These are phyloP conservation scores for Sycophila sp. DNA, from an alignment of 1,140 invertebrate genomes.

Conservation along the genomic window DNA sequence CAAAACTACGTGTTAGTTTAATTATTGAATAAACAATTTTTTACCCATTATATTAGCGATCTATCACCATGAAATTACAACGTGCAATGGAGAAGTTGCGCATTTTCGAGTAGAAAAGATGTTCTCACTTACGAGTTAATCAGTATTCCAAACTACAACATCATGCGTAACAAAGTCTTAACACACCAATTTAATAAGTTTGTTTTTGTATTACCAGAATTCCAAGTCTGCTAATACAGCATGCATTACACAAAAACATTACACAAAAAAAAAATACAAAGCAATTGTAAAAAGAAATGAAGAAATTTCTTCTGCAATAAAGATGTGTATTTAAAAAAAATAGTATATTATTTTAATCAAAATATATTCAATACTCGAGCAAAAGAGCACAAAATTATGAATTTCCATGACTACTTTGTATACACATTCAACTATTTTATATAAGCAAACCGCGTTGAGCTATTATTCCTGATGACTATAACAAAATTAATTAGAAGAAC, in stretches of 20 bases:
- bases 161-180: too few species aligned
- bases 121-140: too few species aligned
- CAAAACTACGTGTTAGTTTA: background rate
- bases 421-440: background rate
- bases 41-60: too few species aligned
- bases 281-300: background rate
- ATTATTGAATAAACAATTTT: background rate
- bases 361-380: background rate
- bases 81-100: too few species aligned
- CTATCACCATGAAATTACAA: too few species aligned
- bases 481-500: background rate
- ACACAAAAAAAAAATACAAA: slow-evolving; percentile 1
- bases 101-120: too few species aligned
- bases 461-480: too few species aligned
- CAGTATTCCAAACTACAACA: too few species aligned
- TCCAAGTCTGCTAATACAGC: too few species aligned
- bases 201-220: too few species aligned
- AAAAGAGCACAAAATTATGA: background rate
- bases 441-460: background rate
- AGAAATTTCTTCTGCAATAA: slow-evolving; percentile 13
- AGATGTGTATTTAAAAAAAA: slow-evolving; percentile 26
- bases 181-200: too few species aligned
- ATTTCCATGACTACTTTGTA: background rate
- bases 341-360: slow-evolving; percentile 24
- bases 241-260: background rate